Evolutionary conservation across 2,888 invertebrate species (phyloP).

Genomic region (Melinaea menophilus): DNA sequence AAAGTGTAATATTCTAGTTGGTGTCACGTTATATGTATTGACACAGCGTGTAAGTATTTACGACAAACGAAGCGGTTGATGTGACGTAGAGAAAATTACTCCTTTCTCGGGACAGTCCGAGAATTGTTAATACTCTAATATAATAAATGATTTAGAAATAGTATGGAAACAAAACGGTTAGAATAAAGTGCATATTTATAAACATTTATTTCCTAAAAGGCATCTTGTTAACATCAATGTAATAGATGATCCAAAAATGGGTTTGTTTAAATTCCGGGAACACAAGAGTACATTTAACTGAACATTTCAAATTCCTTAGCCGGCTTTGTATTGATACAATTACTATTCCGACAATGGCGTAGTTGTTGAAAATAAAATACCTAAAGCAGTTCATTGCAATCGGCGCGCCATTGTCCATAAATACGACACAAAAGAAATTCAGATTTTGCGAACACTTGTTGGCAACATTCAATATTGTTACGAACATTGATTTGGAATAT

Average conservation of each 20-base stretch:
- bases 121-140: not conserved
- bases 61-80: conserved; percentile 33
- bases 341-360: conserved; percentile 58
- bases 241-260: not conserved
- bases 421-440: conserved; percentile 61
- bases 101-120: not conserved
- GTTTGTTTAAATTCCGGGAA: conserved; percentile 6
- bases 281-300: conserved; percentile 14
- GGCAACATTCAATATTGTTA: conserved; percentile 15
- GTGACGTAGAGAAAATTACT: conserved; percentile 43
- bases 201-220: not conserved
- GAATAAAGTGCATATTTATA: not conserved
- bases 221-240: not conserved
- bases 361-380: conserved; percentile 66
- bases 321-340: conserved; percentile 60
- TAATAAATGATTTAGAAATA: not conserved
- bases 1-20: not conserved
- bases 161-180: not conserved
- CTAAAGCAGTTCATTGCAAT: conserved; percentile 60
- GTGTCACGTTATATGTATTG: conserved; percentile 3
- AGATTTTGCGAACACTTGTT: conserved; percentile 43
- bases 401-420: conserved; percentile 68
- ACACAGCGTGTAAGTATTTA: conserved; percentile 26
- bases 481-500: conserved; percentile 16
- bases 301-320: conserved; percentile 29